Base-by-base conservation (phyloP, 1,140 invertebrate genomes). In the Nasonia vitripennis region DNA sequence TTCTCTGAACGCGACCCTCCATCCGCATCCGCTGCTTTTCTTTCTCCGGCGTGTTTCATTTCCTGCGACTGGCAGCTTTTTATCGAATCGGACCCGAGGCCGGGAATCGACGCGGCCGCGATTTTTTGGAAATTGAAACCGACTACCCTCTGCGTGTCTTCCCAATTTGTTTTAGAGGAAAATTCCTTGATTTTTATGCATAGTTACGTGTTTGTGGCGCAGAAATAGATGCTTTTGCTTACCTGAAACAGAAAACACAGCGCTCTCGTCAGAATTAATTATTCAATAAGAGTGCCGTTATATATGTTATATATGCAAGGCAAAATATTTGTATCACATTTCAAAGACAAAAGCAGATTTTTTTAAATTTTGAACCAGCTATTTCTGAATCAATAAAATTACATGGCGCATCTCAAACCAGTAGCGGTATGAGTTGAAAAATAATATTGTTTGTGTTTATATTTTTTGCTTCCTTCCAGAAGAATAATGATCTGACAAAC, bases 41-140 rank as follows among this genome's bases (percentile, higher is more conserved):
- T 73, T 23, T 81, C 71, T 77, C 81, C 73, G 48, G 81, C 80
- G 31, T 41, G 55, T 84, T 78, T 84, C 83, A 84, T 84, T 84
- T 84, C 83, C 83, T 84, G 83, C 77, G 75, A 71, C 75, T 84
- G 83, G 83, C 83, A 84, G 83, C 74, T 83, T 83, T 78, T 78
- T 83, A 83, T 83, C 82, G 82, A 78, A 83, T 83, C 51, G 82
- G 55, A 74, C 77, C 20, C 27, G 37, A 70, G 73, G 23, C 37
- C 6, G 37, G 27, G 68, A 68, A 68, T 68, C 12, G 78, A 41
- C 34, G 62, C 34, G 0, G 45, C 14, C 45, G 14, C 51, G 14
- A 78, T 81, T 81, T 81, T 82, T 82, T 73, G 51, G 75, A 84
- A 84, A 84, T 84, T 84, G 83, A 79, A 79, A 84, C 7, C 41